Conservation (phyloP, 2,888 invertebrate genomes). For the Pristionchus entomophagus region DNA sequence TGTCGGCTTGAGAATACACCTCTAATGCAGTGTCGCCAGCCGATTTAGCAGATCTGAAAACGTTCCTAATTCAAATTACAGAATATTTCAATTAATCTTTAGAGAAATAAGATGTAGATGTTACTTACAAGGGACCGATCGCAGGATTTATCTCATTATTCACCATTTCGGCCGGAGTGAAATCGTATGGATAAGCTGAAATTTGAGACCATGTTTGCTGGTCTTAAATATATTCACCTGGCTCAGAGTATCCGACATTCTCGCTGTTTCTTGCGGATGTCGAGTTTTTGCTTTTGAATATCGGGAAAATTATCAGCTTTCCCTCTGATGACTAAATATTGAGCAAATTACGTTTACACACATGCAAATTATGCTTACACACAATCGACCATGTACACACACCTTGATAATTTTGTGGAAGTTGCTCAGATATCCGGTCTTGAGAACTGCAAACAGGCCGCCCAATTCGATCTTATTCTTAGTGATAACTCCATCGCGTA, state of each 20-base stretch:
- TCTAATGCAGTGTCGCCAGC: not conserved
- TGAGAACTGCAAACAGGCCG: not conserved
- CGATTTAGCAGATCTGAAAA: not conserved
- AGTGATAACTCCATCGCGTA: not conserved
- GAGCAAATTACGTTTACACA: too few relatives aligned
- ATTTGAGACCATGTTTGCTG: too few relatives aligned
- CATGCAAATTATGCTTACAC: not conserved
- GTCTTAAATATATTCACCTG: not conserved
- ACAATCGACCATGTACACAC: too few relatives aligned
- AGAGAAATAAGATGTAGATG: not conserved
- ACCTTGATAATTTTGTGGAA: not conserved
- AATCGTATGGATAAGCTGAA: slow-evolving; percentile 6
- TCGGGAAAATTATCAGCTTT: not conserved
- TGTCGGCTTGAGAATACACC: not conserved
- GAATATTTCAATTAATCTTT: not conserved
- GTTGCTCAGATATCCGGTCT: not conserved
- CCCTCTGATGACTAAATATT: not conserved
- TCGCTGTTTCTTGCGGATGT: not conserved
- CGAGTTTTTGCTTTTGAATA: not conserved
- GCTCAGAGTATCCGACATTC: not conserved
- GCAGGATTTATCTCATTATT: not conserved
- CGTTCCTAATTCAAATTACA: too few relatives aligned
- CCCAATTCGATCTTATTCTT: not conserved
- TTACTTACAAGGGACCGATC: not conserved
- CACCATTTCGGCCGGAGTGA: not conserved